Conservation (phyloP, 2,797 vertebrate species). For the Huso huso region DNA sequence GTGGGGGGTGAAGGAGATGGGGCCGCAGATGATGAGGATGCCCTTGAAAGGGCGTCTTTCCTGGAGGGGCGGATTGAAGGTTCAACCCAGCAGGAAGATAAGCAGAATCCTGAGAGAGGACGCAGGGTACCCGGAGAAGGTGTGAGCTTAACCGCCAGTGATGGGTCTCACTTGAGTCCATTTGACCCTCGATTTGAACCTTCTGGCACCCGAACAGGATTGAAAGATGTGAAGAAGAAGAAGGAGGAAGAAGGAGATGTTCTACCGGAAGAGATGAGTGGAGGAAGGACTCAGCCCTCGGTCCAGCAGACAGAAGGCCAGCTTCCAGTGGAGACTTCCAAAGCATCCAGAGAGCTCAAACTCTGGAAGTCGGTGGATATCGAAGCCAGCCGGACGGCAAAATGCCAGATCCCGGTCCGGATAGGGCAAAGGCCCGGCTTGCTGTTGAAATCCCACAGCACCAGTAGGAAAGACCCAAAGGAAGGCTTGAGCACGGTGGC, state of each 20-base stretch:
- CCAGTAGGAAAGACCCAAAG: slow-evolving; percentile 43
- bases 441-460: slow-evolving; percentile 56
- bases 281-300: not conserved
- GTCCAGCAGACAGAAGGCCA: not conserved
- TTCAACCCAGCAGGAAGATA: slow-evolving; percentile 37
- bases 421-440: slow-evolving; percentile 51
- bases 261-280: slow-evolving; percentile 6
- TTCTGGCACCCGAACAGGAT: not conserved
- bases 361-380: slow-evolving; percentile 27
- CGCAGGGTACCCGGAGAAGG: slow-evolving; percentile 17
- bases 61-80: slow-evolving; percentile 25
- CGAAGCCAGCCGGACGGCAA: slow-evolving; percentile 27
- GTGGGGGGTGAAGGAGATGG: slow-evolving; percentile 62
- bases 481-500: slow-evolving; percentile 57
- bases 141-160: slow-evolving; percentile 3
- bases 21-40: slow-evolving; percentile 38
- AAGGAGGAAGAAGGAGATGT: slow-evolving; percentile 22
- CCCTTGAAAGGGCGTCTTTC: slow-evolving; percentile 18
- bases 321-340: not conserved
- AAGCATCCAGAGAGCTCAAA: slow-evolving; percentile 24
- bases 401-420: slow-evolving; percentile 42
- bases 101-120: slow-evolving; percentile 32
- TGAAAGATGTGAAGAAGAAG: no score
- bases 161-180: not conserved
- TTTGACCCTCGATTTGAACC: slow-evolving; percentile 32